Evolutionary conservation across 1,140 invertebrate species (phyloP), one percentile per base, ranked within the genome.

Genomic region (Nymphalis io): DNA sequence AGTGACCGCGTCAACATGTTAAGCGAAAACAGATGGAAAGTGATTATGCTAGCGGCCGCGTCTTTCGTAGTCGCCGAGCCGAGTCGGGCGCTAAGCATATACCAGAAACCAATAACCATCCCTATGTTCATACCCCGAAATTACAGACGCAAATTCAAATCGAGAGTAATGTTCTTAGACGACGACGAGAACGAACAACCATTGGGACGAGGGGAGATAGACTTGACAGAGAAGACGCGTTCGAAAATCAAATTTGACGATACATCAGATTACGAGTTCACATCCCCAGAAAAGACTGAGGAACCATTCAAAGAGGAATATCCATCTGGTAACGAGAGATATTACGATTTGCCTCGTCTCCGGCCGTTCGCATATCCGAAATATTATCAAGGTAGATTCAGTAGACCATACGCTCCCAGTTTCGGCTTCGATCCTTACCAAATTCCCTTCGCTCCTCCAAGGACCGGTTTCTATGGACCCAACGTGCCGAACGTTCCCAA

Each of bases 1-100:
- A 87, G 75, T 90, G 86, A 88, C 86, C 89, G 86, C 64, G 18
- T 27, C 81, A 89, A 88, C 74, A 92, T 92, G 91, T 86, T 88
- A 16, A 86, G 84, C 80, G 88, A 85, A 83, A 85, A 85, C 76
- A 82, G 72, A 79, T 92, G 87, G 91, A 92, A 92, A 89, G 85
- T 92, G 70, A 76, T 92, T 72, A 70, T 92, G 70, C 69, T 92
- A 42, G 73, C 89, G 42, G 81, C 80, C 55, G 84, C 85, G 67
- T 77, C 85, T 33, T 80, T 84, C 44, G 81, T 76, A 15, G 82
- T 84, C 27, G 82, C 75, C 68, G 89, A 90, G 72, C 76, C 85
- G 68, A 85, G 76, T 72, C 84, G 83, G 60, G 88, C 88, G 70
- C 70, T 89, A 3, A 87, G 82, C 68, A 62, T 89, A 60, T 86